Evolutionary conservation across 2,113 vertebrate species (phyloP), one percentile per base, ranked within the genome.

Genomic region (Psittacara wagleri): DNA sequence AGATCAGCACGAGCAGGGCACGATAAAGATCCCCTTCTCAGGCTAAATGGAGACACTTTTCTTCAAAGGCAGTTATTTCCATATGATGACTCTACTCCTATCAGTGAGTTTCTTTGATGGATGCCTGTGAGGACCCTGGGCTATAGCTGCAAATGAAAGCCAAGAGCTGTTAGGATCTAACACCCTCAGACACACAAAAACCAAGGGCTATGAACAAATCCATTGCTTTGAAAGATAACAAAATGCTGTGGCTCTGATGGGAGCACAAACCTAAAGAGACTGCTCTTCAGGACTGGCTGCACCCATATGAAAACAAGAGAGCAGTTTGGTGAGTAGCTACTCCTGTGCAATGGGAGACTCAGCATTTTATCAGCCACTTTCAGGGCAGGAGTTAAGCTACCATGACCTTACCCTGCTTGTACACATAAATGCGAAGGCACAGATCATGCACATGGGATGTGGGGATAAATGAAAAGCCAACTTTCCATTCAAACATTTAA

Each of bases 41-140:
- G 37, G 46, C 35, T 69, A 92, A 94, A 89, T 1, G 4, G 54
- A 94, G 39, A 82, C 3, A 18, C 29, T 73, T 79, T 44, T 83
- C 92, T 89, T 82, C 73, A 93, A 88, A 91, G 44, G 28, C 31
- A 57, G 46, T 23, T 67, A 82, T 74, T 90, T 83, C 57, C 25
- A 17, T 52, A 74, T 13, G 39, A 51, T 39, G 25, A 69, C 20
- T 69, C 33, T 59, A 16, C 7, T 79, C 35, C 59, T 74, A 16
- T 81, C 78, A 81, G 7, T 83, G 61, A 90, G 12, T 83, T 51
- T 25, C 55, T 69, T 24, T n/a, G 23, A 83, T 70, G 69, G 16
- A 70, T 69, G 54, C 52, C 52, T 44, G 27, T 28, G 48, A 95
- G 13, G 27, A 79, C 44, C 74, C 37, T 70, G 49, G 46, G 31